phyloP scores from a whole-genome alignment of 64 coral and sea anemone genomes.

The Montipora capricornis region DNA sequence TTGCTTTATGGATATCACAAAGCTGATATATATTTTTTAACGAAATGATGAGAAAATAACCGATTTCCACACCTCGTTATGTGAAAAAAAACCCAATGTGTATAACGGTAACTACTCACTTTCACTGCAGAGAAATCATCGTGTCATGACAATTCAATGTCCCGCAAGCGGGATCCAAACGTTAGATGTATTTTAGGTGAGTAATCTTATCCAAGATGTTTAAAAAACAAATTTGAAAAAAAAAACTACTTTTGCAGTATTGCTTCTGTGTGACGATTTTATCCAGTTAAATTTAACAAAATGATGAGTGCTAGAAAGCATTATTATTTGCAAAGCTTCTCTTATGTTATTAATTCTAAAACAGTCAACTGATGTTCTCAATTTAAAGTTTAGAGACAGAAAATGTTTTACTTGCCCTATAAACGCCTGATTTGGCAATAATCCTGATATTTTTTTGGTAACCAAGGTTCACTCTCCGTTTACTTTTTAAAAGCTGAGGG shows the following conservation, averaged over 20 bases:
- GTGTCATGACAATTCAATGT: background rate
- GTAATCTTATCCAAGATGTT: background rate
- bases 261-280: background rate
- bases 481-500: no score
- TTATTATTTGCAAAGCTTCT: no score
- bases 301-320: no score
- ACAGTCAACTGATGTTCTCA: no score
- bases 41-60: constrained; percentile 2
- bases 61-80: background rate
- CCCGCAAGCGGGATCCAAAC: background rate
- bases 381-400: no score
- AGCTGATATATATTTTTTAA: background rate
- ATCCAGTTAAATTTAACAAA: background rate
- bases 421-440: background rate
- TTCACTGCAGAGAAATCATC: background rate
- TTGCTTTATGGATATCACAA: background rate
- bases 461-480: no score
- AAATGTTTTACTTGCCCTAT: background rate
- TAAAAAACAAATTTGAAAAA: background rate
- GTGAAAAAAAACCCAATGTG: background rate
- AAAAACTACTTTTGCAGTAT: background rate
- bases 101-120: background rate
- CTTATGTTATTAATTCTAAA: no score
- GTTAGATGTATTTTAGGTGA: background rate
- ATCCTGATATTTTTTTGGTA: no score